Conservation (phyloP, 2,888 invertebrate genomes). For the Asteroscopus sphinx region DNA sequence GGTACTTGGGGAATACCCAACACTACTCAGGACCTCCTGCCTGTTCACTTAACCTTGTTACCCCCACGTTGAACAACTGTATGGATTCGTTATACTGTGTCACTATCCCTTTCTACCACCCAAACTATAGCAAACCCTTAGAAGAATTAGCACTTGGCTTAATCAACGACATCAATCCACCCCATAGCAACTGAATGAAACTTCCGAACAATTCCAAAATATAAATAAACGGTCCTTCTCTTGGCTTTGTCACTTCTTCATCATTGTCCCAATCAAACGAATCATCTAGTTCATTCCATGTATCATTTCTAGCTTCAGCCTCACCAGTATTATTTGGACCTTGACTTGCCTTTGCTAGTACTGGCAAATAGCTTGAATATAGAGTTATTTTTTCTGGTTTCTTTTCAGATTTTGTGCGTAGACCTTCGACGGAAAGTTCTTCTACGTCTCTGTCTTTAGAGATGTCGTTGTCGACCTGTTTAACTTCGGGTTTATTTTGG, state of each 20-base stretch:
- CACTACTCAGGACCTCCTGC: too few species aligned
- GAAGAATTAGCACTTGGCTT: slow-evolving; percentile 43
- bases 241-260: slow-evolving; percentile 57
- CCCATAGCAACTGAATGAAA: slow-evolving; percentile 75
- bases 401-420: slow-evolving; percentile 65
- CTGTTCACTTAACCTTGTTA: too few species aligned
- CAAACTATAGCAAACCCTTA: not conserved
- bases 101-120: not conserved
- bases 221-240: slow-evolving; percentile 70
- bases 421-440: slow-evolving; percentile 74
- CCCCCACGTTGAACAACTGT: too few species aligned
- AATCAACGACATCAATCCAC: slow-evolving; percentile 73
- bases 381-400: slow-evolving; percentile 83
- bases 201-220: slow-evolving; percentile 78
- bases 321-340: not conserved
- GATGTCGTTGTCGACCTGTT: slow-evolving; percentile 73
- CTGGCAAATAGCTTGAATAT: slow-evolving; percentile 74
- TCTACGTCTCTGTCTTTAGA: slow-evolving; percentile 74
- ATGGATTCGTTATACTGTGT: too few species aligned
- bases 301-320: slow-evolving; percentile 25
- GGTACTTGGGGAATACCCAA: too few species aligned
- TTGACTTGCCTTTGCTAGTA: slow-evolving; percentile 14
- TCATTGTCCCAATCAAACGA: slow-evolving; percentile 67
- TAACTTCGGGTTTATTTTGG: slow-evolving; percentile 57
- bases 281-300: slow-evolving; percentile 57